Evolutionary conservation across 2,797 vertebrate genomes (phyloP), one percentile per base, ranked within the genome.

Genomic region (Acanthiza pusilla): DNA sequence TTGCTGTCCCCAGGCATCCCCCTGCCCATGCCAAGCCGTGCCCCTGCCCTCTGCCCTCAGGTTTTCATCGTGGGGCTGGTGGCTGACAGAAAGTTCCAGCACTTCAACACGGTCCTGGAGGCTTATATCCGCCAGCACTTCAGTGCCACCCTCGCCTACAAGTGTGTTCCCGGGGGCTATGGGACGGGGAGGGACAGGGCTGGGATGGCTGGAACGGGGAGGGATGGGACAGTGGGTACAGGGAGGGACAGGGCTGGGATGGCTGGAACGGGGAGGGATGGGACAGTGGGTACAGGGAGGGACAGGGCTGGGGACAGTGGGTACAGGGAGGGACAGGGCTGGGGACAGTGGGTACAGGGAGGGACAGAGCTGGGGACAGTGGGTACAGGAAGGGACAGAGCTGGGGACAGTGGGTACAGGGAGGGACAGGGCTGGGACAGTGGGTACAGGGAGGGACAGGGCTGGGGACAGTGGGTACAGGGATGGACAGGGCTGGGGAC

Each of bases 61-160:
- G 96, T 97, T 27, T 97, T 97, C 90, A 96, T 97, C 1, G 94
- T 97, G 73, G 88, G 81, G 15, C 88, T 97, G 60, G 95, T 97
- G 78, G 95, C 96, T 0, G 96, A 97, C 57, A 93, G 81, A 66
- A 97, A 97, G 45, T 97, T 97, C 94, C 94, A 97, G 57, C 96
- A 97, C 23, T 97, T 97, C 93, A 96, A 94, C 27, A 14, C 96
- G 0, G 96, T 97, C 45, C 88, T 97, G 89, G 96, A 97, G 67
- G 96, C 97, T 8, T 97, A 97, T 29, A 97, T 97, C 85, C 32
- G 14, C 13, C 95, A 96, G 92, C 97, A 97, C 90, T 97, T 97
- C 95, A 97, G 97, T 0, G 97, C 97, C 88, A 97, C 97, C 0
- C 93, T 97, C 1, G 95, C 97, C 45, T 97, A 97, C 93, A 96